These are phyloP conservation scores for Parnassius glacialis DNA, from an alignment of 2,888 invertebrate genomes.

Conservation along the genomic window DNA sequence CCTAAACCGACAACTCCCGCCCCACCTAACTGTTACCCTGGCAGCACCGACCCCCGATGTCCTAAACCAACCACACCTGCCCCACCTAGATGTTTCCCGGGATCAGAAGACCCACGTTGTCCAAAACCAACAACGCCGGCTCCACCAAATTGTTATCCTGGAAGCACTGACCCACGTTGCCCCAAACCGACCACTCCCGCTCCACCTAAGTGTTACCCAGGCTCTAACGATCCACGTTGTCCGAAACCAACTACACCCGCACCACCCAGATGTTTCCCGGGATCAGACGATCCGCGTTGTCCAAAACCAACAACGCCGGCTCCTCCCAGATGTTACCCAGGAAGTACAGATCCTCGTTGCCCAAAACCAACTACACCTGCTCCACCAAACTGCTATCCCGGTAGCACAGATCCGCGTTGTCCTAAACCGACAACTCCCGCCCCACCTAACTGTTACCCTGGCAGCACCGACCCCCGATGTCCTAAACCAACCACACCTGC, in stretches of 20 bases:
- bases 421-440: slow-evolving; percentile 33
- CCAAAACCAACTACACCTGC: slow-evolving; percentile 36
- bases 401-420: slow-evolving; percentile 34
- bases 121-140: slow-evolving; percentile 3
- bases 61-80: slow-evolving; percentile 3
- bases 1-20: background rate
- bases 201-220: background rate
- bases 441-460: slow-evolving; percentile 35
- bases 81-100: background rate
- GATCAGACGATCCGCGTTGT: background rate
- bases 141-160: slow-evolving; percentile 1
- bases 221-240: background rate
- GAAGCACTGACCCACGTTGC: slow-evolving; percentile 5
- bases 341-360: slow-evolving; percentile 40
- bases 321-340: slow-evolving; percentile 48
- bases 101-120: slow-evolving; percentile 3
- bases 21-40: background rate
- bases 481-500: no score
- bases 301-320: slow-evolving; percentile 36
- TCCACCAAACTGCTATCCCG: slow-evolving; percentile 44
- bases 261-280: background rate
- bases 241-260: slow-evolving; percentile 1
- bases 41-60: background rate
- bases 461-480: slow-evolving; percentile 33
- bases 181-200: slow-evolving; percentile 6